Evolutionary conservation across 2,113 vertebrate genomes (phyloP).

Genomic region (Gnathonemus echidnorhynchus): DNA sequence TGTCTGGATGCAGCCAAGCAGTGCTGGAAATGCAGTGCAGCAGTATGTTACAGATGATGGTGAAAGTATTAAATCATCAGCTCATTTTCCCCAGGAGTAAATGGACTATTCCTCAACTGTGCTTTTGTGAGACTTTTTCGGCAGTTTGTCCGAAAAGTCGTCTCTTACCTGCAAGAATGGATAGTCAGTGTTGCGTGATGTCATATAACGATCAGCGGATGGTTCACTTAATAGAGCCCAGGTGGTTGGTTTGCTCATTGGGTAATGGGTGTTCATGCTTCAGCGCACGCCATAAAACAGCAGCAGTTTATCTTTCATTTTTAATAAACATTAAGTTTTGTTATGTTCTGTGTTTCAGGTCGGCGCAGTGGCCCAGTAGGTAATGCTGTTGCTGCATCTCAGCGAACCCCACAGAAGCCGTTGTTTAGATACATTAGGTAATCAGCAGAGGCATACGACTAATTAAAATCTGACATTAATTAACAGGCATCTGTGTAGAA

Average conservation of each 20-base stretch:
- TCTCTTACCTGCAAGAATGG: neutral
- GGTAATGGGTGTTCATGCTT: neutral
- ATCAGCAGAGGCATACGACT: neutral
- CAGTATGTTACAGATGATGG: neutral
- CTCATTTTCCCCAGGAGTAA: neutral
- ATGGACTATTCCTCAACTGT: neutral
- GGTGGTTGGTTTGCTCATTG: neutral
- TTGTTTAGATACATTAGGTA: neutral
- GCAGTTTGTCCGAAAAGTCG: neutral
- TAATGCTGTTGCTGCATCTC: neutral
- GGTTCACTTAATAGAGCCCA: neutral
- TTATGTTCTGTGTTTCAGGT: neutral
- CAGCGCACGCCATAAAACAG: neutral
- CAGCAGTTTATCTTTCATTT: neutral
- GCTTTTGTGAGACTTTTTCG: neutral
- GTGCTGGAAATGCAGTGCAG: neutral
- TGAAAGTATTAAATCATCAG: neutral
- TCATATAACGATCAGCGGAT: neutral
- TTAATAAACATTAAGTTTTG: neutral
- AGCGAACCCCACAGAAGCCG: neutral
- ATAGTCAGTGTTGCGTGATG: neutral
- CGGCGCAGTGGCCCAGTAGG: neutral
- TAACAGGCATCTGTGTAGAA: neutral
- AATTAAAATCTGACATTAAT: neutral
- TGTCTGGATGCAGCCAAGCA: neutral